Evolutionary conservation across 2,797 vertebrate species (phyloP).

Genomic region (Enoplosus armatus): DNA sequence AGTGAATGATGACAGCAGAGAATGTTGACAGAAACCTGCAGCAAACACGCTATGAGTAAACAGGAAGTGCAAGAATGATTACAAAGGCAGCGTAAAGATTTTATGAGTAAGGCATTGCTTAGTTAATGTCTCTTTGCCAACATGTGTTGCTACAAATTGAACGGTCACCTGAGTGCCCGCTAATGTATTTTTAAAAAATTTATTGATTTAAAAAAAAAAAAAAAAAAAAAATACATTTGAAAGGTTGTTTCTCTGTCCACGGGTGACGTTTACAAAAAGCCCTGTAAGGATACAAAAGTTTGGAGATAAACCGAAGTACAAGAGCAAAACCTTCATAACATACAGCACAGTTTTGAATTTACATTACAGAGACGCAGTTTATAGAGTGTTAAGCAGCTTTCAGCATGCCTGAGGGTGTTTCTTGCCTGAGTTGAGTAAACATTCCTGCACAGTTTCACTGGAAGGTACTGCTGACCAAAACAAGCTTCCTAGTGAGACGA

Average conservation of each 20-base stretch:
- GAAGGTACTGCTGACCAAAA: conserved; percentile 6
- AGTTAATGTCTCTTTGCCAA: conserved; percentile 24
- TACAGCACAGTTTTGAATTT: background rate
- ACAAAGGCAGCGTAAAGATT: conserved; percentile 16
- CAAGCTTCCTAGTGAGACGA: background rate
- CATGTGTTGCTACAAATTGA: conserved; percentile 28
- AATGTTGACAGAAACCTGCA: conserved; percentile 13
- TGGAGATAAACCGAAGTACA: background rate
- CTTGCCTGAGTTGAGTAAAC: background rate
- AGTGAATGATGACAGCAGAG: background rate
- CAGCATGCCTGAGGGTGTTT: background rate
- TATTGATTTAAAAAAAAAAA: no score
- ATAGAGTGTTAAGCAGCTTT: conserved; percentile 2
- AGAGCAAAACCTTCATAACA: background rate
- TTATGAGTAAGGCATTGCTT: conserved; percentile 17
- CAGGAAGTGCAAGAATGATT: conserved; percentile 12
- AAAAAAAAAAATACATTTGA: no score
- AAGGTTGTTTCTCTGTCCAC: background rate
- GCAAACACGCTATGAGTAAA: background rate
- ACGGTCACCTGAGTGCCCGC: background rate
- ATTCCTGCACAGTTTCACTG: background rate
- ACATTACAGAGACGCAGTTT: background rate
- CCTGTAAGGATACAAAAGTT: background rate
- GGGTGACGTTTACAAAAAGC: background rate
- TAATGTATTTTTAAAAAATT: conserved; percentile 31